phyloP scores from a whole-genome alignment of 2,888 invertebrate species.

The Cryptocheilus praepositus region DNA sequence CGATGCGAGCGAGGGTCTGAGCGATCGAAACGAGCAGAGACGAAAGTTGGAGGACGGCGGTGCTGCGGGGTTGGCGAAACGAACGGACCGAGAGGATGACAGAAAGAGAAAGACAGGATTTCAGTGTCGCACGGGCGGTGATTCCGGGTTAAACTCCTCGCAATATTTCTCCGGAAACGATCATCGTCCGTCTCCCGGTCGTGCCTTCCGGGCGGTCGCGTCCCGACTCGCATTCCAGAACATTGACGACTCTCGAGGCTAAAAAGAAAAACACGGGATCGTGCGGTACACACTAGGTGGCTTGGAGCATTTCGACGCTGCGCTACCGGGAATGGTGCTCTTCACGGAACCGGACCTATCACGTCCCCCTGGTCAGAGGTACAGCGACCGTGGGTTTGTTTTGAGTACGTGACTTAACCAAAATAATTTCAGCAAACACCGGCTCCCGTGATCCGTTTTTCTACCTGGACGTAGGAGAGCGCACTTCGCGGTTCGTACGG shows the following conservation, averaged over 20 bases:
- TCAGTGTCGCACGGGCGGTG: constrained; percentile 10
- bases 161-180: constrained; percentile 33
- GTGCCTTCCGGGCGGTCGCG: constrained; percentile 41
- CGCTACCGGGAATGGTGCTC: constrained; percentile 34
- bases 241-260: constrained; percentile 34
- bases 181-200: constrained; percentile 24
- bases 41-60: too few relatives aligned
- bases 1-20: too few relatives aligned
- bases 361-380: constrained; percentile 18
- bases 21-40: too few relatives aligned
- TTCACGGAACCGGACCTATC: constrained; percentile 56
- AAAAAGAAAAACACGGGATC: constrained; percentile 42
- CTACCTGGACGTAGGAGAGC: not conserved
- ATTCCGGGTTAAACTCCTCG: constrained; percentile 33
- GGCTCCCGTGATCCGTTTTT: constrained; percentile 12
- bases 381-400: constrained; percentile 47
- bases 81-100: not conserved
- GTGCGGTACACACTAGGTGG: constrained; percentile 23
- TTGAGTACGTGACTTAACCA: constrained; percentile 59
- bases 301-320: not conserved
- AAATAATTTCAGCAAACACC: constrained; percentile 57
- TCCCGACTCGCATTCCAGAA: constrained; percentile 26
- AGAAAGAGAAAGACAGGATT: not conserved
- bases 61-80: too few relatives aligned
- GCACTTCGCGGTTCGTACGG: too few relatives aligned